Percentiles rank a stretch among this genome's conserved stretches.
Evolutionary conservation across 2,797 vertebrate genomes (phyloP).

Genomic region (Cichlasoma orientale): DNA sequence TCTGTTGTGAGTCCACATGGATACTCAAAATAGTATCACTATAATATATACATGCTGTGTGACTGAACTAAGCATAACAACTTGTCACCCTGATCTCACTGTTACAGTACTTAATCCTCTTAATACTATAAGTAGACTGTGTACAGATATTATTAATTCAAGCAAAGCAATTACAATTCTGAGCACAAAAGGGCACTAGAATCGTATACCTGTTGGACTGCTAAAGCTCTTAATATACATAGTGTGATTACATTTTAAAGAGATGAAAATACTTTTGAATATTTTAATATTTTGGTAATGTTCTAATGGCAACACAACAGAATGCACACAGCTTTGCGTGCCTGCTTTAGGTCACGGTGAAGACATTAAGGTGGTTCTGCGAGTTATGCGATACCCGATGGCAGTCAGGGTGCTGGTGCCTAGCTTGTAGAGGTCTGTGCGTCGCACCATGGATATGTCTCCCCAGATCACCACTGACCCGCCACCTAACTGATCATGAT

Average conservation of each 20-base stretch:
- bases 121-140: background rate
- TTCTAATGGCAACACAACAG: background rate
- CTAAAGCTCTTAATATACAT: background rate
- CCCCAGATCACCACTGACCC: too few species aligned
- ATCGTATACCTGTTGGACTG: background rate
- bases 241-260: background rate
- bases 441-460: too few species aligned
- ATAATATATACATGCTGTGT: background rate
- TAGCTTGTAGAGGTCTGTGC: too few species aligned
- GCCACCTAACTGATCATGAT: too few species aligned
- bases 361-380: background rate
- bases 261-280: background rate
- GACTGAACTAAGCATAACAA: background rate
- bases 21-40: background rate
- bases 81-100: background rate
- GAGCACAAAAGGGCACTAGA: background rate
- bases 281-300: background rate
- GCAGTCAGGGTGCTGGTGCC: too few species aligned
- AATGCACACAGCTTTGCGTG: background rate
- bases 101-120: background rate
- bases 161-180: conserved; percentile 8
- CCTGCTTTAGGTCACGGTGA: conserved; percentile 41
- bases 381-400: too few species aligned
- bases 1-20: background rate
- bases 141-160: background rate